These are phyloP conservation scores for Centropristis striata DNA, from an alignment of 2,113 vertebrate genomes.

Conservation along the genomic window DNA sequence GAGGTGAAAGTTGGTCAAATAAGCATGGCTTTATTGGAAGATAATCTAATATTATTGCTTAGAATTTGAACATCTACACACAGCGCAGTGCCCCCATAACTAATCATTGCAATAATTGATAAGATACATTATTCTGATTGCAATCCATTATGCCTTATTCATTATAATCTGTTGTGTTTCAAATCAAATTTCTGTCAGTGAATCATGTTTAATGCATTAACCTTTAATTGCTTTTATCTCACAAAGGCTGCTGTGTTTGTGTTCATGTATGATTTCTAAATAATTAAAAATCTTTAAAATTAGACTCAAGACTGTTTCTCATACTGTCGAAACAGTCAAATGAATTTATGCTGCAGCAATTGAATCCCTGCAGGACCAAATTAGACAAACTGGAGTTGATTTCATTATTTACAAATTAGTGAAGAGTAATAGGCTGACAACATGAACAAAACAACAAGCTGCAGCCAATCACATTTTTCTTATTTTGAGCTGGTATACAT, in stretches of 20 bases:
- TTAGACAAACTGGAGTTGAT: conserved; percentile 39
- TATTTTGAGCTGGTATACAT: conserved; percentile 28
- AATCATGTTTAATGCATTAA: conserved; percentile 18
- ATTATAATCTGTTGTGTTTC: not conserved
- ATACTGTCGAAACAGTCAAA: not conserved
- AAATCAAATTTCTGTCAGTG: not conserved
- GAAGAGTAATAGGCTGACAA: conserved; percentile 15
- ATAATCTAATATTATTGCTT: not conserved
- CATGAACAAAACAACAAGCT: too few relatives aligned
- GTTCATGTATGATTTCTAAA: conserved; percentile 13
- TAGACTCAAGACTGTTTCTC: not conserved
- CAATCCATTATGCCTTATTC: not conserved
- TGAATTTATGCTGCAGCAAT: not conserved
- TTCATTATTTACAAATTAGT: conserved; percentile 42
- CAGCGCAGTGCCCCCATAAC: too few relatives aligned
- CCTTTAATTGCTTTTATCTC: conserved; percentile 18
- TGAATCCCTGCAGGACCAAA: conserved; percentile 9
- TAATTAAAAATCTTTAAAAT: conserved; percentile 13
- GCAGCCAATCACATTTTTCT: conserved; percentile 41
- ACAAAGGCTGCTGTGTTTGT: not conserved
- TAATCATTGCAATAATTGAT: not conserved
- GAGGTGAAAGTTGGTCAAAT: not conserved
- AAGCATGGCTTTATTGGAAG: not conserved
- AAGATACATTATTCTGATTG: conserved; percentile 6
- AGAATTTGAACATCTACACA: not conserved